Conservation (phyloP, 2,113 vertebrate species). For the Anguilla rostrata region DNA sequence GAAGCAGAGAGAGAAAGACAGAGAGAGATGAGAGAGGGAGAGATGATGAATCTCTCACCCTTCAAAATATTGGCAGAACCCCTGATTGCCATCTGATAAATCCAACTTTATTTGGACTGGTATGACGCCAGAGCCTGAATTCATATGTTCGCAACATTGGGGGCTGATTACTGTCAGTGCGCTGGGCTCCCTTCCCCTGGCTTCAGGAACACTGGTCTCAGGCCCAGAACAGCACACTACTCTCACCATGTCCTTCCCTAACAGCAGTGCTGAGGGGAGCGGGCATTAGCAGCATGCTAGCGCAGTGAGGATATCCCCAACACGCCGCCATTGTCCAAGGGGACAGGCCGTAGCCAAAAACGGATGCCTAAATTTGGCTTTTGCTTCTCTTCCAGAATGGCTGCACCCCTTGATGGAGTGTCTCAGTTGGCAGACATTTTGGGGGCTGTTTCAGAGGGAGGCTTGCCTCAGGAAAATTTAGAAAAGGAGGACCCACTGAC, state of each 20-base stretch:
- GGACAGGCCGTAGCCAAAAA: background rate
- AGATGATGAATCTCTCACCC: slow-evolving; percentile 50
- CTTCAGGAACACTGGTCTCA: background rate
- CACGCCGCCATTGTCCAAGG: background rate
- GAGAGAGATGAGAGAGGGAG: slow-evolving; percentile 20
- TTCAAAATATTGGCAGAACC: slow-evolving; percentile 53
- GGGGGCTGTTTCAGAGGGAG: background rate
- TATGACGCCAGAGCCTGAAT: slow-evolving; percentile 49
- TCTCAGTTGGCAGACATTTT: background rate
- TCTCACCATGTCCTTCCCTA: background rate
- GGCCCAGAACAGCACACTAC: background rate
- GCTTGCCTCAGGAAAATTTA: background rate
- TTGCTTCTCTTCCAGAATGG: slow-evolving; percentile 11
- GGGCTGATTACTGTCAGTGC: slow-evolving; percentile 1
- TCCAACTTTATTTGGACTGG: slow-evolving; percentile 48
- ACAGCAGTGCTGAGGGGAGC: slow-evolving; percentile 10
- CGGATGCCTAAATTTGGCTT: background rate
- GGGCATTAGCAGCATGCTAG: background rate
- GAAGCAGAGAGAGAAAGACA: background rate
- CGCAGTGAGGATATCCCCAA: background rate
- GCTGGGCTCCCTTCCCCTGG: background rate
- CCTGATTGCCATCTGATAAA: slow-evolving; percentile 61
- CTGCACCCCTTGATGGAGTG: background rate
- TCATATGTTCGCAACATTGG: slow-evolving; percentile 29
- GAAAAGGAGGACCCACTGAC: background rate